Evolutionary conservation across 1,140 invertebrate genomes (phyloP), one percentile per base, ranked within the genome.

Genomic region (Lysiphlebus fabarum): DNA sequence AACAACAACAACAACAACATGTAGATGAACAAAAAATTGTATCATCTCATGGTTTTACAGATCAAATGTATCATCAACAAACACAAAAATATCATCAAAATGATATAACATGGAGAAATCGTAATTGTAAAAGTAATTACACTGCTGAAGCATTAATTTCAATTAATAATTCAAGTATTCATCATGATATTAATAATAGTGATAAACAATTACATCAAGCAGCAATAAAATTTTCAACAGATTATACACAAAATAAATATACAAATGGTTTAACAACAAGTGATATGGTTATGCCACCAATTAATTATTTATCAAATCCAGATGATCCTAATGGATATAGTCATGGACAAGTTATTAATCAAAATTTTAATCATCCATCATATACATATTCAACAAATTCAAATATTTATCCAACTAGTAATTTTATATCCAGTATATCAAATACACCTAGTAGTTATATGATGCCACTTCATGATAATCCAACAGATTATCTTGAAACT

Each of bases 101-200:
- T 53, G 76, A 79, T 7, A 62, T 68, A 11, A 67, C 75, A 4
- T 80, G 78, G 78, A 67, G 77, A 58, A 70, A 65, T 34, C 65
- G 78, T 45, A 79, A 79, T 51, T 79, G 78, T 38, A 81, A 81
- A 26, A 84, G 80, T 49, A 85, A 81, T 70, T 85, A 85, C 54
- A 85, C 83, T 5, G 84, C 84, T 0, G 84, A 85, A 60, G 82
- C 83, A 11, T 64, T 85, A 9, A 85, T 85, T 48, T 78, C 79
- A 50, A 77, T 65, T 43, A 82, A 59, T 54, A 53, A 65, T 53
- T 70, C 53, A 36, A 77, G 62, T 62, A 69, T 75, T 26, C 17
- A 26, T 26, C 76, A 71, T 6, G 75, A 80, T 50, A 71, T 67
- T 34, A 70, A 63, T 58, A 65, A 73, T 38, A 64, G 70, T 6